Conservation (phyloP, 35 echinoderm and acorn worm species). For the Chiridota heheva region DNA sequence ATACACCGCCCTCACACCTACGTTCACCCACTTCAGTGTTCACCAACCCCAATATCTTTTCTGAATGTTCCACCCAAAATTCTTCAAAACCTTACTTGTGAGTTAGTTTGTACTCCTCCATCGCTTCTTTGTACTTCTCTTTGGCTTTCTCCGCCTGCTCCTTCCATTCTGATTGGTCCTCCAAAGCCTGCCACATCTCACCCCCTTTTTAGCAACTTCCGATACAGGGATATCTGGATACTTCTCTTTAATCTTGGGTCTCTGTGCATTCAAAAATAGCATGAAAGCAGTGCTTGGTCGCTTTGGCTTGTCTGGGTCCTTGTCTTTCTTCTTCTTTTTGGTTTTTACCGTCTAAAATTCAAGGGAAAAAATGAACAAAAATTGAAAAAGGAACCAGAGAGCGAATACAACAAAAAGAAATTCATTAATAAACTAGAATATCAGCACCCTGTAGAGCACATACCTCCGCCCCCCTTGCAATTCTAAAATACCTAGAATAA, state of each 20-base stretch:
- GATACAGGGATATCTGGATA: slow-evolving; percentile 68
- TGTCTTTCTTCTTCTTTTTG: slow-evolving; percentile 58
- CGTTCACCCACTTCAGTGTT: no score
- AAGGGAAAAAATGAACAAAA: slow-evolving; percentile 27
- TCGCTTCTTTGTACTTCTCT: slow-evolving; percentile 62
- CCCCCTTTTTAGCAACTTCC: slow-evolving; percentile 89
- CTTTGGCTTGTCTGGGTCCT: slow-evolving; percentile 85
- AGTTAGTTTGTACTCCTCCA: slow-evolving; percentile 72
- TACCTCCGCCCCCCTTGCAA: no score
- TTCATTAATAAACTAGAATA: no score
- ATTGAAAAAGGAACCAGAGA: no score
- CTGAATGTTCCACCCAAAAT: no score
- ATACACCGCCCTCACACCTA: no score
- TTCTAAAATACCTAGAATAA: no score
- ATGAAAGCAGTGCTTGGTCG: slow-evolving; percentile 74
- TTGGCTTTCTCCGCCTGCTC: slow-evolving; percentile 39
- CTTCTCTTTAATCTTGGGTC: slow-evolving; percentile 66
- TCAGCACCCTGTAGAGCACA: no score
- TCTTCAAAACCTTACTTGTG: no score
- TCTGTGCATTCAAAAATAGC: slow-evolving; percentile 73
- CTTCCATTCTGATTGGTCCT: slow-evolving; percentile 73
- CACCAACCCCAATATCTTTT: no score
- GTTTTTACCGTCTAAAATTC: slow-evolving; percentile 56
- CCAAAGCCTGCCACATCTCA: slow-evolving; percentile 80
- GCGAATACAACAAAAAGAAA: not conserved